A percentile compares a stretch with the other conserved stretches of the same genome.
Conservation (phyloP, 2,888 invertebrate genomes). For the Drosophila parthenogenetica region DNA sequence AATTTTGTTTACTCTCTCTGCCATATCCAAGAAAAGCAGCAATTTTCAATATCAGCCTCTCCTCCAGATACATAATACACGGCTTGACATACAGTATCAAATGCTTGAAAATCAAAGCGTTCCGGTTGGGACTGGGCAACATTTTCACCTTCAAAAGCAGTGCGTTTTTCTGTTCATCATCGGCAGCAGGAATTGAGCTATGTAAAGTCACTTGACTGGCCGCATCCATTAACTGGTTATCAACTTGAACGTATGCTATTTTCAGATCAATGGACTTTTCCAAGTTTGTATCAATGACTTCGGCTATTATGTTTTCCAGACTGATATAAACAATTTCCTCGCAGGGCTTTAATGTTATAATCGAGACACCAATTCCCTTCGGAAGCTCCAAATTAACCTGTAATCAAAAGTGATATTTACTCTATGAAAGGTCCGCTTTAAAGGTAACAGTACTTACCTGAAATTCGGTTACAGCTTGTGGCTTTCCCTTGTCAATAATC, state of each 20-base stretch:
- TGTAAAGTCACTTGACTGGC: slow-evolving; percentile 94
- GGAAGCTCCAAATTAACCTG: slow-evolving; percentile 86
- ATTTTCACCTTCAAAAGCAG: slow-evolving; percentile 92
- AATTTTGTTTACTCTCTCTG: slow-evolving; percentile 87
- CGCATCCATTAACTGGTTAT: slow-evolving; percentile 94
- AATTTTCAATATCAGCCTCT: slow-evolving; percentile 91
- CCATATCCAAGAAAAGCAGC: slow-evolving; percentile 88
- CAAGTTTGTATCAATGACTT: slow-evolving; percentile 86
- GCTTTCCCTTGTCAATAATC: slow-evolving; percentile 52
- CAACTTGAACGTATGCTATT: slow-evolving; percentile 93
- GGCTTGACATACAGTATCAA: slow-evolving; percentile 93
- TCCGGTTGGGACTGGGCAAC: slow-evolving; percentile 89
- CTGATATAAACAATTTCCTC: slow-evolving; percentile 93
- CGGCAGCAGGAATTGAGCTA: slow-evolving; percentile 87
- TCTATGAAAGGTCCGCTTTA: background rate
- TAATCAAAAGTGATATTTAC: slow-evolving; percentile 68
- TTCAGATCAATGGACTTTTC: slow-evolving; percentile 89
- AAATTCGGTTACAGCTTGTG: slow-evolving; percentile 65
- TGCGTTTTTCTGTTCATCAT: slow-evolving; percentile 87
- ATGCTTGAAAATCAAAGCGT: slow-evolving; percentile 95
- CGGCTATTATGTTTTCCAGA: slow-evolving; percentile 88
- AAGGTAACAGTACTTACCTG: slow-evolving; percentile 55
- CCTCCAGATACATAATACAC: slow-evolving; percentile 94
- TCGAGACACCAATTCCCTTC: slow-evolving; percentile 90
- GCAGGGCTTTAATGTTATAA: slow-evolving; percentile 90